Conservation (phyloP, 30 jellyfish, hydroid and myxozoan species). For the Catostylus mosaicus region DNA sequence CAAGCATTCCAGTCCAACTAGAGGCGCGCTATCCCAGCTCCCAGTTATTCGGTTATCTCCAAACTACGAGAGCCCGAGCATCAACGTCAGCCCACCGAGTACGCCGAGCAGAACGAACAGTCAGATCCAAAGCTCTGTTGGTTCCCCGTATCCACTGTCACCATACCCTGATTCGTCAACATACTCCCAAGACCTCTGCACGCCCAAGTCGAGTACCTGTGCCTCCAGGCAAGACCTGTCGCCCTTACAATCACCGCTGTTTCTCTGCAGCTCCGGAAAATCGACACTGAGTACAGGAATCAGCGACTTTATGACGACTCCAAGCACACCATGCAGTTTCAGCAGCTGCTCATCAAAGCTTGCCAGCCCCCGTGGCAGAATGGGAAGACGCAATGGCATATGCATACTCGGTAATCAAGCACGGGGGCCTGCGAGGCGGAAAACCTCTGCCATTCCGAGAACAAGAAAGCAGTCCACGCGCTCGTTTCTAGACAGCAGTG, state of each 20-base stretch:
- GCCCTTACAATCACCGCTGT: slow-evolving; percentile 56
- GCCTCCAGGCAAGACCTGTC: slow-evolving; percentile 57
- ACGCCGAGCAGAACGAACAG: slow-evolving; percentile 77
- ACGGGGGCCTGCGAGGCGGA: slow-evolving; percentile 29
- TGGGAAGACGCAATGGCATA: slow-evolving; percentile 85
- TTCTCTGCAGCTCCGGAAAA: slow-evolving; percentile 56
- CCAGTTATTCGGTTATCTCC: slow-evolving; percentile 61
- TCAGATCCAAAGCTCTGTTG: slow-evolving; percentile 67
- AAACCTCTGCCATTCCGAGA: slow-evolving; percentile 1
- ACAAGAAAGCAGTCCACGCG: slow-evolving; percentile 18
- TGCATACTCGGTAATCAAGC: slow-evolving; percentile 64
- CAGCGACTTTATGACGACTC: slow-evolving; percentile 51
- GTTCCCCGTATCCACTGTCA: slow-evolving; percentile 69
- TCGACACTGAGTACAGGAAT: slow-evolving; percentile 58
- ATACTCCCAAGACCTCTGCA: slow-evolving; percentile 51
- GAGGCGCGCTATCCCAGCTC: slow-evolving; percentile 57
- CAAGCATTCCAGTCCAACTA: slow-evolving; percentile 52
- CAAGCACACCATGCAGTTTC: slow-evolving; percentile 59
- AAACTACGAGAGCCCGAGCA: slow-evolving; percentile 76
- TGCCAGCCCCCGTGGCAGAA: slow-evolving; percentile 79
- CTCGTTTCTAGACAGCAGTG: slow-evolving; percentile 48
- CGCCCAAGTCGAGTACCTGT: slow-evolving; percentile 56
- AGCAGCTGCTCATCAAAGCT: slow-evolving; percentile 61
- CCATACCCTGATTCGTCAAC: slow-evolving; percentile 61
- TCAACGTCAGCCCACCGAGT: slow-evolving; percentile 87